Percentiles rank a stretch among this genome's conserved stretches.
These are phyloP conservation scores for Helicolenus hilgendorfi DNA, from an alignment of 2,797 vertebrate species.

Conservation along the genomic window DNA sequence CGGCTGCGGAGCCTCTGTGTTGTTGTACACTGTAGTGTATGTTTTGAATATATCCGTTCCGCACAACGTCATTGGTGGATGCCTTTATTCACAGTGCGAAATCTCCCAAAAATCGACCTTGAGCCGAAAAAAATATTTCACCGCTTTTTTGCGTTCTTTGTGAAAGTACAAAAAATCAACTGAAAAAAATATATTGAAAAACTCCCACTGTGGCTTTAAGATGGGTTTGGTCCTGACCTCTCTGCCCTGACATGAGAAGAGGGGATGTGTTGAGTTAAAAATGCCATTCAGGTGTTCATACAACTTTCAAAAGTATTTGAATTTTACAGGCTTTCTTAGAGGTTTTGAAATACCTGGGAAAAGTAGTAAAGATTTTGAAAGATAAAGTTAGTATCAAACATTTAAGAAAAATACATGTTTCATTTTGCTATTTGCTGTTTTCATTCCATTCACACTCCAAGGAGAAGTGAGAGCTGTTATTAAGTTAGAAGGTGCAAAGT, in stretches of 20 bases:
- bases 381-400: neutral
- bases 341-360: neutral
- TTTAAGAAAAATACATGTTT: neutral
- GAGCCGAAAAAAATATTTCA: accelerated
- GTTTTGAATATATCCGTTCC: too few relatives aligned
- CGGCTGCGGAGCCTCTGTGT: too few relatives aligned
- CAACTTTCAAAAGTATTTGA: neutral
- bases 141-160: too few relatives aligned
- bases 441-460: neutral
- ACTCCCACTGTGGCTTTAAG: too few relatives aligned
- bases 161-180: too few relatives aligned
- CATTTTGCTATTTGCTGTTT: neutral
- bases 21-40: too few relatives aligned
- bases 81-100: too few relatives aligned
- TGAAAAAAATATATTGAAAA: too few relatives aligned
- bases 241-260: neutral
- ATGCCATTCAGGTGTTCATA: neutral
- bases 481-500: neutral
- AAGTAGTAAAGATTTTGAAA: neutral
- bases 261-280: neutral
- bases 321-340: neutral
- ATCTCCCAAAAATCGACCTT: accelerated
- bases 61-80: too few relatives aligned
- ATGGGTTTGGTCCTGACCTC: neutral
- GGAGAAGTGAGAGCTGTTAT: neutral